phyloP scores from a whole-genome alignment of 2,113 vertebrate species.

The Sorex araneus region DNA sequence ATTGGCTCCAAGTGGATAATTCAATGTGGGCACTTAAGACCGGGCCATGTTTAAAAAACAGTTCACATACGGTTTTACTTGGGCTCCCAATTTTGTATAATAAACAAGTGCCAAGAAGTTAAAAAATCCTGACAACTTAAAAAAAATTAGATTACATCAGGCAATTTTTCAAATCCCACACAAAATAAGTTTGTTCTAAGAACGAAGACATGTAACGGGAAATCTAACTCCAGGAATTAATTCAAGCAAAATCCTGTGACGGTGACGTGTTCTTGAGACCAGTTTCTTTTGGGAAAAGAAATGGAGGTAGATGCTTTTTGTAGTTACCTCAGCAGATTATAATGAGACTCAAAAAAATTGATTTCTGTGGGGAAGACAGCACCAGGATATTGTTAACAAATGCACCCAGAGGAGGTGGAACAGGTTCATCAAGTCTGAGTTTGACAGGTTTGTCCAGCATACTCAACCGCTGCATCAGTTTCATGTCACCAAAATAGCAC shows the following conservation, averaged over 20 bases:
- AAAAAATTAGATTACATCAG: background rate
- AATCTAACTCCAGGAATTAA: background rate
- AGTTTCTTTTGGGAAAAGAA: constrained; percentile 12
- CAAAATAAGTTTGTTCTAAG: background rate
- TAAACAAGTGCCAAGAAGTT: constrained; percentile 20
- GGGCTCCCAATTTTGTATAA: constrained; percentile 32
- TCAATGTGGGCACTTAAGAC: background rate
- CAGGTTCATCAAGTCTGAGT: background rate
- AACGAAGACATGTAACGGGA: background rate
- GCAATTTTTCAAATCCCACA: constrained; percentile 41
- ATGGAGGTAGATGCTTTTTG: background rate
- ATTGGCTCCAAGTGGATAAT: constrained; percentile 15
- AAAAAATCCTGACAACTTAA: constrained; percentile 28
- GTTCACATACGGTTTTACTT: constrained; percentile 21
- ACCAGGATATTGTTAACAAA: background rate
- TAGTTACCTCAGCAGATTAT: background rate
- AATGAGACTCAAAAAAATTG: background rate
- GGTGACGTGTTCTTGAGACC: constrained; percentile 2
- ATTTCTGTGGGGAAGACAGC: background rate
- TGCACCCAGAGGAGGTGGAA: background rate
- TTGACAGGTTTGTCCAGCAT: background rate
- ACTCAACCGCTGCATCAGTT: background rate
- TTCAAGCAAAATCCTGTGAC: background rate
- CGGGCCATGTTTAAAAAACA: background rate
- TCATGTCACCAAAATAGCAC: constrained; percentile 15